phyloP scores from a whole-genome alignment of 2,888 invertebrate genomes.

The Leptarthrus brevirostris region DNA sequence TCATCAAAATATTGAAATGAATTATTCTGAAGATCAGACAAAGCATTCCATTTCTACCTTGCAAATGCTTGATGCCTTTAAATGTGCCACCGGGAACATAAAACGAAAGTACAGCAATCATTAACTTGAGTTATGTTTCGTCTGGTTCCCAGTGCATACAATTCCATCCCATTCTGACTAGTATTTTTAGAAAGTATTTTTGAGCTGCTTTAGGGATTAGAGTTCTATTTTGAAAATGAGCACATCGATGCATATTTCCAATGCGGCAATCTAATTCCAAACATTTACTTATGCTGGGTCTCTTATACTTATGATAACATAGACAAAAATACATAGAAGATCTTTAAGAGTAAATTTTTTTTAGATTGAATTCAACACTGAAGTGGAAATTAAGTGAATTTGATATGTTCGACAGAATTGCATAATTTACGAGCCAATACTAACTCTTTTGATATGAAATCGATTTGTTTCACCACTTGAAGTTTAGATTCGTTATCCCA shows the following conservation, averaged over 20 bases:
- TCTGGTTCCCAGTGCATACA: constrained; percentile 10
- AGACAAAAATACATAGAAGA: not conserved
- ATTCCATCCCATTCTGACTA: not conserved
- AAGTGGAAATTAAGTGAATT: no score
- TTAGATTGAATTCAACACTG: no score
- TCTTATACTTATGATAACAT: not conserved
- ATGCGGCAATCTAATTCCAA: constrained; percentile 25
- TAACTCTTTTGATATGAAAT: no score
- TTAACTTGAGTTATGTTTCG: constrained; percentile 1
- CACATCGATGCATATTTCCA: constrained; percentile 29
- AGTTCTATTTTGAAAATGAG: constrained; percentile 36
- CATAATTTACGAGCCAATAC: no score
- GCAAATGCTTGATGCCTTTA: not conserved
- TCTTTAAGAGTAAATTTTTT: not conserved
- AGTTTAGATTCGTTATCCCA: no score
- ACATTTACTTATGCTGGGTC: not conserved
- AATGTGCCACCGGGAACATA: not conserved
- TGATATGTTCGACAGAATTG: no score
- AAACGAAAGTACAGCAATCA: constrained; percentile 15
- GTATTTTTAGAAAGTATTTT: constrained; percentile 27
- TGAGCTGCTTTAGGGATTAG: constrained; percentile 6
- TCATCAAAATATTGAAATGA: no score
- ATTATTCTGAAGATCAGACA: no score
- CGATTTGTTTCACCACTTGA: no score
- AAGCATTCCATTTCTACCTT: not conserved